Base-by-base conservation (phyloP, 2,888 invertebrate species). In the Incurvaria masculella region DNA sequence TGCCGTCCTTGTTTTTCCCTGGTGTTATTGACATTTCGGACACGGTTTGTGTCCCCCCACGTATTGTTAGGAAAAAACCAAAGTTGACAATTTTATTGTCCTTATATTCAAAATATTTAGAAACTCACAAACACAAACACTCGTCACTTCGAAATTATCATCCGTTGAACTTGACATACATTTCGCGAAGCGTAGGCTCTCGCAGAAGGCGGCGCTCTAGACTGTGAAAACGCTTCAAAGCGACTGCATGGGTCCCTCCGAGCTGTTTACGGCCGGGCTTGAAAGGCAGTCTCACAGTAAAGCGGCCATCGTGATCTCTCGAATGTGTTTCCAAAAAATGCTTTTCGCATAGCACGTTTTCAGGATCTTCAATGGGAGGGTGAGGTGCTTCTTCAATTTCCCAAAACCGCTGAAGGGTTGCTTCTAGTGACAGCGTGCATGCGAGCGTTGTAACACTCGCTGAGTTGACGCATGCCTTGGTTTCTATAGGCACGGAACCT, bases 281-380 rank as follows among this genome's bases (percentile, higher is more conserved):
- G 14, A 33, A 33, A 6, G 33, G 33, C 14, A 33, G 14, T 51
- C 27, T 46, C 27, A 26, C 43, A 17, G 18, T 45, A 48, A 39
- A 45, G 16, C 48, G 45, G 21, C 50, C 50, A 42, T 43, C 45
- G 41, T 21, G 3, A 17, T 51, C 45, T 10, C 46, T 27, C 11
- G 44, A 40, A 26, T 51, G 43, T 20, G 47, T 50, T 16, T n/a
- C 51, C 49, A 47, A n/a, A 16, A 46, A 47, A 11, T 51, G 48
- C 33, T 47, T 21, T 20, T 49, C 52, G 19, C 50, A 52, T 6
- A 46, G 41, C 14, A 49, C 46, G 19, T 47, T 48, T n/a, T 52
- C 51, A 19, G 49, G 17, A n/a, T 45, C 49, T n/a, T 17, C 23
- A 18, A 41, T 47, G 19, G 42, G 26, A 10, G 41, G 21, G 27